A percentile compares a stretch with the other conserved stretches of the same genome.
Conservation (phyloP, 2,888 invertebrate species). For the Agrenia bidenticulata region DNA sequence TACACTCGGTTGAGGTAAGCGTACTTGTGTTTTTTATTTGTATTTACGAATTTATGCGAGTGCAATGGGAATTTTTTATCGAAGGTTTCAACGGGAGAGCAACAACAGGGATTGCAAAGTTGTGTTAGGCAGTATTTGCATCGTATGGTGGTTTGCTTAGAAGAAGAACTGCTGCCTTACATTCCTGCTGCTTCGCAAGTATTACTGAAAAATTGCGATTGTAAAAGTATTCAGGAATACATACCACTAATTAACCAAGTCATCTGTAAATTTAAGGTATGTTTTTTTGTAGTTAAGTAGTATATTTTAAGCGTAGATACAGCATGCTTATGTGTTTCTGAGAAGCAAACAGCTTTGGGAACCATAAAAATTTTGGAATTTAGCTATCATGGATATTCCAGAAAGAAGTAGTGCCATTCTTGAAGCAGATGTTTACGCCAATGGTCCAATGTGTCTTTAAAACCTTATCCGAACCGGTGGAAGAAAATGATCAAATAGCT, state of each 20-base stretch:
- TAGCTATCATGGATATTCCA: constrained; percentile 56
- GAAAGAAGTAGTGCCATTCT: constrained; percentile 60
- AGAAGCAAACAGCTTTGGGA: constrained; percentile 33
- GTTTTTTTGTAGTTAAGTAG: too few species aligned
- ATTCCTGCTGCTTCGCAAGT: constrained; percentile 60
- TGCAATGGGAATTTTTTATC: too few species aligned
- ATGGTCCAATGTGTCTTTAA: constrained; percentile 59
- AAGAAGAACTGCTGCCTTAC: constrained; percentile 61
- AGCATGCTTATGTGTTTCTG: background rate
- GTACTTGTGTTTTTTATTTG: background rate
- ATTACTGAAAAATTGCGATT: constrained; percentile 57
- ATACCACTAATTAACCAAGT: constrained; percentile 63
- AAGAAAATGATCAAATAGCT: constrained; percentile 59
- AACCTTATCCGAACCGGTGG: constrained; percentile 57
- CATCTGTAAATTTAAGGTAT: constrained; percentile 62
- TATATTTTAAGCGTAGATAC: constrained; percentile 10
- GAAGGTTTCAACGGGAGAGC: constrained; percentile 29
- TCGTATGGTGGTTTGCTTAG: constrained; percentile 63
- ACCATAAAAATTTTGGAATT: constrained; percentile 40
- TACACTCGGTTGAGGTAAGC: constrained; percentile 58
- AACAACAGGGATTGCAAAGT: constrained; percentile 54
- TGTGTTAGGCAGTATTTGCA: constrained; percentile 62
- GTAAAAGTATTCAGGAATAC: constrained; percentile 57
- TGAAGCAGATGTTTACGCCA: constrained; percentile 60
- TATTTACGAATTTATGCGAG: constrained; percentile 9